Conservation (phyloP, 2,888 invertebrate species). For the Parnassius glacialis region DNA sequence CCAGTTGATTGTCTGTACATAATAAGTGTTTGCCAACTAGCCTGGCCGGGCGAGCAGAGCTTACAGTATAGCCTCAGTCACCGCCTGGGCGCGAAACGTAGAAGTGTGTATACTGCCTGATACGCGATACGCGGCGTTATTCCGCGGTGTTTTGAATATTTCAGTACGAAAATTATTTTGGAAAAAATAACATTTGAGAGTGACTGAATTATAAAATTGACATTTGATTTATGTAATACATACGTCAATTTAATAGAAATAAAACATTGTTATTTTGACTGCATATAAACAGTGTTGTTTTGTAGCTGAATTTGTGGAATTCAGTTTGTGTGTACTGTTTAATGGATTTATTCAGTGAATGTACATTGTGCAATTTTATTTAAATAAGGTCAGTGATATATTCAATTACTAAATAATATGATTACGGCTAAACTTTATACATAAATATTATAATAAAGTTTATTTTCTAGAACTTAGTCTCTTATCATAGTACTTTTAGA, state of each 20-base stretch:
- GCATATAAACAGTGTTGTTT: slow-evolving; percentile 18
- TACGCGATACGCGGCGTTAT: slow-evolving; percentile 26
- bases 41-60: slow-evolving; percentile 71
- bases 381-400: slow-evolving; percentile 19
- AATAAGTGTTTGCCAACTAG: slow-evolving; percentile 59
- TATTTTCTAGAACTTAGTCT: too few relatives aligned
- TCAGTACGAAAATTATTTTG: slow-evolving; percentile 12
- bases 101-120: slow-evolving; percentile 30
- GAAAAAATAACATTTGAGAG: slow-evolving; percentile 1
- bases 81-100: slow-evolving; percentile 48
- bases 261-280: neutral
- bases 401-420: neutral
- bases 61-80: slow-evolving; percentile 69
- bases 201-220: neutral
- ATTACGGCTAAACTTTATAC: neutral
- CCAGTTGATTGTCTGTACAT: slow-evolving; percentile 31
- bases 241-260: neutral
- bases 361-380: slow-evolving; percentile 5
- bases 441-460: too few relatives aligned
- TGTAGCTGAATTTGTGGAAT: slow-evolving; percentile 2
- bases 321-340: slow-evolving; percentile 13
- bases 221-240: neutral
- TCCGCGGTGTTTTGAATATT: slow-evolving; percentile 24
- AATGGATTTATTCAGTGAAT: slow-evolving; percentile 14
- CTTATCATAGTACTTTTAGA: too few relatives aligned